Evolutionary conservation across 2,797 vertebrate species (phyloP).

Genomic region (Megalops cyprinoides): DNA sequence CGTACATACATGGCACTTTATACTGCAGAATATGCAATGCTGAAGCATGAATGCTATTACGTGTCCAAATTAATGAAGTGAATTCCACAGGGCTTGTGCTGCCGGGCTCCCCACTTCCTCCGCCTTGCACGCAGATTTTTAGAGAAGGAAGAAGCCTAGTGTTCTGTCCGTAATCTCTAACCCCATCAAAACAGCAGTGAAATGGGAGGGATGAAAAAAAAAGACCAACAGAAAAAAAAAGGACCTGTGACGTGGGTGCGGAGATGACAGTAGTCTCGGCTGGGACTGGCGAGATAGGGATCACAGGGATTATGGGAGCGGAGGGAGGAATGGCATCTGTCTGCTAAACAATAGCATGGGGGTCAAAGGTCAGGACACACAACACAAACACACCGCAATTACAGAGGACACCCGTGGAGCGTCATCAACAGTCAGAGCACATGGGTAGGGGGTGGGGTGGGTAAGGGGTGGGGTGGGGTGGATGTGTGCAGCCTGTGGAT

Average conservation of each 20-base stretch:
- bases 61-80: constrained; percentile 40
- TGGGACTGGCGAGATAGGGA: constrained; percentile 89
- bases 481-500: not conserved
- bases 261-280: constrained; percentile 84
- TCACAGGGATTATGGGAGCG: constrained; percentile 91
- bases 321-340: constrained; percentile 86
- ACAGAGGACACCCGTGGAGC: constrained; percentile 53
- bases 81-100: constrained; percentile 33
- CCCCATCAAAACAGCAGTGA: constrained; percentile 44
- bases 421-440: constrained; percentile 28
- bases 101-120: not conserved
- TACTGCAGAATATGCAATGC: constrained; percentile 62
- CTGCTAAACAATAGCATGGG: constrained; percentile 83
- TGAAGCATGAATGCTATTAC: too few species aligned
- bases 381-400: constrained; percentile 55
- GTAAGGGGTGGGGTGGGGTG: not conserved
- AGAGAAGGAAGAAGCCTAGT: not conserved
- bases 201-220: constrained; percentile 54
- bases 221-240: constrained; percentile 63
- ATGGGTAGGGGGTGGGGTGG: not conserved
- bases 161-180: constrained; percentile 41
- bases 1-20: constrained; percentile 67
- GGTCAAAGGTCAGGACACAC: constrained; percentile 74
- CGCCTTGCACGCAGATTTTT: not conserved
- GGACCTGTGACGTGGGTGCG: constrained; percentile 82